Evolutionary conservation across 2,113 vertebrate species (phyloP).

Genomic region (Eidolon helvum): DNA sequence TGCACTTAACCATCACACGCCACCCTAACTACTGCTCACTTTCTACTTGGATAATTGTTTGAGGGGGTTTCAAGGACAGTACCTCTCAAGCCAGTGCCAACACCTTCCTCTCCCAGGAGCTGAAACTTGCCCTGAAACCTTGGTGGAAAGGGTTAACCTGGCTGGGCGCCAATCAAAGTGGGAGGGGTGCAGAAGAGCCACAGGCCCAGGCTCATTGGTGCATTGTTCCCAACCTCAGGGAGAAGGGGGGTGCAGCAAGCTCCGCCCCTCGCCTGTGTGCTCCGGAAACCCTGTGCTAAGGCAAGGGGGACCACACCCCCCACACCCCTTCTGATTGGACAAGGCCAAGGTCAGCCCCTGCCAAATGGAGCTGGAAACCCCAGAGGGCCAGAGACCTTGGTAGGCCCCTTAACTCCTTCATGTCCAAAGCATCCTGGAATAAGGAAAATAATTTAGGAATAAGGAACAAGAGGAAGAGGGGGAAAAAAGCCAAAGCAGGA

Average conservation of each 20-base stretch:
- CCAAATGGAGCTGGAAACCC: constrained; percentile 87
- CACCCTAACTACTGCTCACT: background rate
- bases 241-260: constrained; percentile 48
- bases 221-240: constrained; percentile 55
- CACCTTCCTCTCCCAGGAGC: background rate
- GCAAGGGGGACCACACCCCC: constrained; percentile 63
- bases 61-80: constrained; percentile 17
- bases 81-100: constrained; percentile 30
- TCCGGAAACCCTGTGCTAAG: constrained; percentile 85
- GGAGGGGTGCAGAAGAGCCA: constrained; percentile 17
- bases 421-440: background rate
- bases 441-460: background rate
- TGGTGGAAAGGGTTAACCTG: constrained; percentile 66
- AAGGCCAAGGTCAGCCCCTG: constrained; percentile 86
- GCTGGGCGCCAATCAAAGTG: constrained; percentile 20
- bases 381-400: constrained; percentile 75
- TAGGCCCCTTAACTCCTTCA: constrained; percentile 65
- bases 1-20: background rate
- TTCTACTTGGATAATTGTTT: background rate
- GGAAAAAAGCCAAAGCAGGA: background rate
- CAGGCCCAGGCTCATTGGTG: constrained; percentile 49
- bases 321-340: constrained; percentile 80
- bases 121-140: constrained; percentile 10
- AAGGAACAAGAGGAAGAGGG: background rate
- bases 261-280: constrained; percentile 84